Evolutionary conservation across 2,113 vertebrate genomes (phyloP).

Genomic region (Laterallus jamaicensis): DNA sequence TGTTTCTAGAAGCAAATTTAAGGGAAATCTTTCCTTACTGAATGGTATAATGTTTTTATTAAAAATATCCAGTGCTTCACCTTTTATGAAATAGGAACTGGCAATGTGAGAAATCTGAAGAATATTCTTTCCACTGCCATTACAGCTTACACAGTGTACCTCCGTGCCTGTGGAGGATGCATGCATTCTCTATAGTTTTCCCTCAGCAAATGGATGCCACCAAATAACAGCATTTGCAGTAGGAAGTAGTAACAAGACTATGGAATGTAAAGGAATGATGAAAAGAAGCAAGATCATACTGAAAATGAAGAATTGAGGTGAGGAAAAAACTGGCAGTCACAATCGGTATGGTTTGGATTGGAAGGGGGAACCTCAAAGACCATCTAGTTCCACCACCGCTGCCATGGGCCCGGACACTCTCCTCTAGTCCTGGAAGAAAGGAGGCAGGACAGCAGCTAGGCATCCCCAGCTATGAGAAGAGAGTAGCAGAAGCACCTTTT

Average conservation of each 20-base stretch:
- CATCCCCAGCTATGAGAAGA: rapidly evolving
- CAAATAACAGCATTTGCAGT: neutral
- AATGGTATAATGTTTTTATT: neutral
- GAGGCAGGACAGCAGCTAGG: neutral
- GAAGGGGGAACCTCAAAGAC: too few relatives aligned
- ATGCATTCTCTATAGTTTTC: neutral
- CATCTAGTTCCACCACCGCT: too few relatives aligned
- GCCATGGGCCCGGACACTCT: too few relatives aligned
- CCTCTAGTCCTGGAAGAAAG: too few relatives aligned
- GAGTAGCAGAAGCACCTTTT: neutral
- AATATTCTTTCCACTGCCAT: neutral
- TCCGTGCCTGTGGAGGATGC: neutral
- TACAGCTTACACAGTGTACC: neutral
- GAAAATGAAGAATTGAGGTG: neutral
- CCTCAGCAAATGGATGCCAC: neutral
- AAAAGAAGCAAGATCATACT: neutral
- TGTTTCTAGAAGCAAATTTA: neutral
- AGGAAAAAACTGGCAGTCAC: neutral
- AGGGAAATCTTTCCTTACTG: neutral
- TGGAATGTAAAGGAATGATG: neutral
- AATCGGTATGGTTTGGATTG: too few relatives aligned
- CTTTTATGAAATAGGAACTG: neutral
- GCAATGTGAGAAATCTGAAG: neutral
- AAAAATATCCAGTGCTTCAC: neutral
- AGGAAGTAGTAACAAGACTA: neutral